phyloP scores from a whole-genome alignment of 2,797 vertebrate species.

The Coendou prehensilis region DNA sequence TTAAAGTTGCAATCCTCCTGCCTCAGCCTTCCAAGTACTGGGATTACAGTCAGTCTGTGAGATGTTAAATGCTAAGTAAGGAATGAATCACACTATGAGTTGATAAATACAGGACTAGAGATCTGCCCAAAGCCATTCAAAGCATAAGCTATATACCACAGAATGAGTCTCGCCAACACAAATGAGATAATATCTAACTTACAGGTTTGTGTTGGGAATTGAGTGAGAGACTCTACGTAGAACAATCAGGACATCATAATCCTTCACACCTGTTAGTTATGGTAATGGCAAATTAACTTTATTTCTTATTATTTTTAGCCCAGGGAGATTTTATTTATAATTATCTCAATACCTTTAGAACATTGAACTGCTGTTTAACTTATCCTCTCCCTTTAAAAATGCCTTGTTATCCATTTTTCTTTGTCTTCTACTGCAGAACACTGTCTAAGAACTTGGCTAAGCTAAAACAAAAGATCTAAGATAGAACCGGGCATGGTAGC shows the following conservation, averaged over 20 bases:
- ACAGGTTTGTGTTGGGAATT: not conserved
- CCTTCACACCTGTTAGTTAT: not conserved
- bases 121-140: not conserved
- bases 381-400: not conserved
- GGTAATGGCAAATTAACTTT: not conserved
- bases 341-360: not conserved
- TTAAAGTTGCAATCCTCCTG: not conserved
- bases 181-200: not conserved
- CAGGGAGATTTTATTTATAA: slow-evolving; percentile 51
- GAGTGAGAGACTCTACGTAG: not conserved
- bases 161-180: not conserved
- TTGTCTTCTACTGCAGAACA: not conserved
- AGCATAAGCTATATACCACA: not conserved
- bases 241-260: not conserved
- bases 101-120: not conserved
- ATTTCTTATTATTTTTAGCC: slow-evolving; percentile 20
- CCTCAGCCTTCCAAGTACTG: not conserved
- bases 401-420: not conserved
- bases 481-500: not conserved
- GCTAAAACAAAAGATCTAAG: slow-evolving; percentile 16
- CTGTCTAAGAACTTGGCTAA: not conserved
- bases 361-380: not conserved
- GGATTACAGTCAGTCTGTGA: not conserved
- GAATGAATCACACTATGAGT: not conserved
- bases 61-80: not conserved